These are phyloP conservation scores for Oxytorus armatus DNA, from an alignment of 2,888 invertebrate species.

Conservation along the genomic window DNA sequence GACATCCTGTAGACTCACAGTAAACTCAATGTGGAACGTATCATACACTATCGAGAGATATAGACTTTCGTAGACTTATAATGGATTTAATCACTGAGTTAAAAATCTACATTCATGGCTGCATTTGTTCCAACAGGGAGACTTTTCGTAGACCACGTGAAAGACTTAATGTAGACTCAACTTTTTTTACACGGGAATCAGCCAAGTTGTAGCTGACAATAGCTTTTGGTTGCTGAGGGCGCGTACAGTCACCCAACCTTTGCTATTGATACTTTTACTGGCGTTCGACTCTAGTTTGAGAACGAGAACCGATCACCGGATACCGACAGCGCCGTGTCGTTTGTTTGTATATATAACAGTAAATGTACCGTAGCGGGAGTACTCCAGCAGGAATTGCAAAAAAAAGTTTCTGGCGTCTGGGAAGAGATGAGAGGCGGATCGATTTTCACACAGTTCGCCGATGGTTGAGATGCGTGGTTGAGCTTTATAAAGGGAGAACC, in stretches of 20 bases:
- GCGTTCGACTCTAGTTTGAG: slow-evolving; percentile 58
- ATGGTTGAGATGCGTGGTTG: slow-evolving; percentile 24
- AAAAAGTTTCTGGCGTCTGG: slow-evolving; percentile 45
- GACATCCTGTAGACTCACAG: too few species aligned
- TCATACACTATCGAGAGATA: too few species aligned
- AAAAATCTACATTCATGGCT: too few species aligned
- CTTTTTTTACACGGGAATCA: too few species aligned
- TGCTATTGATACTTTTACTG: slow-evolving; percentile 35
- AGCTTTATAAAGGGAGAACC: slow-evolving; percentile 9
- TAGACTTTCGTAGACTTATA: too few species aligned
- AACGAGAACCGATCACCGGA: slow-evolving; percentile 57
- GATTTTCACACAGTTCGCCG: slow-evolving; percentile 43
- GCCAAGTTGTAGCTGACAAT: slow-evolving; percentile 54
- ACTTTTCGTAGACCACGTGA: too few species aligned
- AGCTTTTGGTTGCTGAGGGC: slow-evolving; percentile 57
- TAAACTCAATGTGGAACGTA: too few species aligned
- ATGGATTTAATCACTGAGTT: too few species aligned
- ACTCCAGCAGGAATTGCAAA: slow-evolving; percentile 22
- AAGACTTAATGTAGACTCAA: too few species aligned
- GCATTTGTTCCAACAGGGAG: too few species aligned
- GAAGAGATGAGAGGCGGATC: slow-evolving; percentile 25
- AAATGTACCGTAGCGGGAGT: slow-evolving; percentile 3
- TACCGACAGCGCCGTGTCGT: slow-evolving; percentile 31
- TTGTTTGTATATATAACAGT: slow-evolving; percentile 3
- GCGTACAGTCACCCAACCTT: slow-evolving; percentile 7